Base-by-base conservation (phyloP, 2,113 vertebrate species). In the Rallus limicola region DNA sequence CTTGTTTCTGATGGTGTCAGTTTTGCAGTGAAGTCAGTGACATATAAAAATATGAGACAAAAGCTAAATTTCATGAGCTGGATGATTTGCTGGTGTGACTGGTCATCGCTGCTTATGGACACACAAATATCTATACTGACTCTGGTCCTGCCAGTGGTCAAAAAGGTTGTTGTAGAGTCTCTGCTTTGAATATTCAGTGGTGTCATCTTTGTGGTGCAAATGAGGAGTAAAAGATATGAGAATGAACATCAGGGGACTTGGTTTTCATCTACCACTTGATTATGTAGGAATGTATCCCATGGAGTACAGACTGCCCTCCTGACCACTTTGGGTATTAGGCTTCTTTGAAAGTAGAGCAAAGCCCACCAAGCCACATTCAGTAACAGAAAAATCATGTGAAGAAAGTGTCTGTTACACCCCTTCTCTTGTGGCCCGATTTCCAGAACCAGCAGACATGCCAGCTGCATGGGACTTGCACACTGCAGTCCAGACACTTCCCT, bases 401-500 rank as follows among this genome's bases (percentile, higher is more conserved):
- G 26, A 65, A 12, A 33, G 26, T 59, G 48, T 38, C 42, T 68
- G 42, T 33, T 48, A 38, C 82, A 42, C 42, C 19, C n/a, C 13
- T 46, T 48, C 64, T 34, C 50, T 29, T 25, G 55, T 16, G 44
- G 33, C n/a, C 40, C 33, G 6, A 33, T 53, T 16, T 18, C n/a
- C 55, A 82, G 76, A 50, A 24, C 23, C 31, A 68, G 20, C 28
- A 38, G 33, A 2, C 2, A 3, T 17, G 4, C 16, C 20, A 16
- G 13, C 23, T 6, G 60, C 34, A 6, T 0, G 4, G 29, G 23
- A n/a, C 9, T 48, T 2, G 0, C 29, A 10, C 0, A 0, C 25
- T 16, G 29, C 21, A 50, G 40, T 44, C 33, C 58, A 36, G 25
- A 8, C 18, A 18, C 56, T 65, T 40, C n/a, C 25, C 19, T 24